These are phyloP conservation scores for Parochlus steinenii DNA, from an alignment of 2,888 invertebrate species.

Conservation along the genomic window DNA sequence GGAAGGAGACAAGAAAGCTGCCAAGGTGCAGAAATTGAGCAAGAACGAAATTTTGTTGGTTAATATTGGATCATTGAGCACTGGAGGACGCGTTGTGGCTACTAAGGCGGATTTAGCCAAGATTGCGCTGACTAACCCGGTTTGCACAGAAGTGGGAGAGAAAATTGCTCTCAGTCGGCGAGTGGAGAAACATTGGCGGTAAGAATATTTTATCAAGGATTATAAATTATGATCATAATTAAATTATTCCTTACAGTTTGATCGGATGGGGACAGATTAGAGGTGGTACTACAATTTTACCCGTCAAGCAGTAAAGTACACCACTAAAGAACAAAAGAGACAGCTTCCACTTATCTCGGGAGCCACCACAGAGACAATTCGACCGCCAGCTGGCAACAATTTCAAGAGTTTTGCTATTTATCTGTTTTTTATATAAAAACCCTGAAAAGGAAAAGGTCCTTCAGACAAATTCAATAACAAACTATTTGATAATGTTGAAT, in stretches of 20 bases:
- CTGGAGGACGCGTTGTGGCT: constrained; percentile 88
- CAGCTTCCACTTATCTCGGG: too few relatives aligned
- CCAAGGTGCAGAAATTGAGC: constrained; percentile 86
- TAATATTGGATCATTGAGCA: constrained; percentile 97
- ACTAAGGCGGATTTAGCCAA: constrained; percentile 95
- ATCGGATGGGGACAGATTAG: constrained; percentile 99
- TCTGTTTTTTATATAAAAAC: too few relatives aligned
- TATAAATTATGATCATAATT: constrained; percentile 5
- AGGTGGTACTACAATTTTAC: constrained; percentile 90
- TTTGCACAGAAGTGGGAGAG: constrained; percentile 96
- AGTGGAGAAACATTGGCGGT: constrained; percentile 99
- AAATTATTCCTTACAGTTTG: constrained; percentile 42
- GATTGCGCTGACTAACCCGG: constrained; percentile 90
- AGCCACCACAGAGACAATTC: too few relatives aligned
- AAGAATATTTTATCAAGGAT: constrained; percentile 19
- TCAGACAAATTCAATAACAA: too few relatives aligned
- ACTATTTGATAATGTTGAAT: too few relatives aligned
- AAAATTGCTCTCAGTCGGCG: constrained; percentile 98
- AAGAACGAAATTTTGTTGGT: constrained; percentile 87
- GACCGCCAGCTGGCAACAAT: too few relatives aligned
- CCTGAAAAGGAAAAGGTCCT: too few relatives aligned
- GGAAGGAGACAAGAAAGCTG: constrained; percentile 97
- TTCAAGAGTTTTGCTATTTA: too few relatives aligned
- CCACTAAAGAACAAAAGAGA: too few relatives aligned
- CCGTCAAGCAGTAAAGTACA: too few relatives aligned